Evolutionary conservation across 2,113 vertebrate genomes (phyloP).

Genomic region (Eulacestoma nigropectus): DNA sequence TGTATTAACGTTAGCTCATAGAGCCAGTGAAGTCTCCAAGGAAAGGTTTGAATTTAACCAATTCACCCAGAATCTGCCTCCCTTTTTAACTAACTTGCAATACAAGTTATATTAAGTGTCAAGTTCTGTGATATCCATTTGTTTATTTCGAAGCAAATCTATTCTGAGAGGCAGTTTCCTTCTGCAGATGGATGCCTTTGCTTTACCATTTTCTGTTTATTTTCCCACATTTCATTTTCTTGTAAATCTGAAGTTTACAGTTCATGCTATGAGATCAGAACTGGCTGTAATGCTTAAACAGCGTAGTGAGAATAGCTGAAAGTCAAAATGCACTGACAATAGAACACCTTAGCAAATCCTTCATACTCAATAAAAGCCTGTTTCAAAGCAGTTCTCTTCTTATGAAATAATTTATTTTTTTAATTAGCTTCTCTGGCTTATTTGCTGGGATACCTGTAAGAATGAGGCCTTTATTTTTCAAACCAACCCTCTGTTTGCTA

Average conservation of each 20-base stretch:
- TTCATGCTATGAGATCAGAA: not conserved
- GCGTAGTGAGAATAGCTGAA: not conserved
- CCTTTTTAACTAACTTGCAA: not conserved
- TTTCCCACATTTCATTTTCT: not conserved
- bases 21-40: not conserved
- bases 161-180: not conserved
- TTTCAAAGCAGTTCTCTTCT: not conserved
- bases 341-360: not conserved
- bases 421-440: not conserved
- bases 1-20: not conserved
- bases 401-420: not conserved
- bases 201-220: slow-evolving; percentile 2
- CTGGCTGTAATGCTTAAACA: not conserved
- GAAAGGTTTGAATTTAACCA: not conserved
- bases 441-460: not conserved
- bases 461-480: not conserved
- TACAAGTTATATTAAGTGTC: not conserved
- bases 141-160: not conserved
- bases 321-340: not conserved
- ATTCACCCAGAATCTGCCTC: not conserved
- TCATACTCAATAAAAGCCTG: not conserved
- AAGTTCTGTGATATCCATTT: not conserved
- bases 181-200: not conserved
- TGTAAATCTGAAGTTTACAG: not conserved
- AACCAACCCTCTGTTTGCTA: not conserved